Evolutionary conservation across 2,888 invertebrate genomes (phyloP).

Genomic region (Glaucopsyche alexis): DNA sequence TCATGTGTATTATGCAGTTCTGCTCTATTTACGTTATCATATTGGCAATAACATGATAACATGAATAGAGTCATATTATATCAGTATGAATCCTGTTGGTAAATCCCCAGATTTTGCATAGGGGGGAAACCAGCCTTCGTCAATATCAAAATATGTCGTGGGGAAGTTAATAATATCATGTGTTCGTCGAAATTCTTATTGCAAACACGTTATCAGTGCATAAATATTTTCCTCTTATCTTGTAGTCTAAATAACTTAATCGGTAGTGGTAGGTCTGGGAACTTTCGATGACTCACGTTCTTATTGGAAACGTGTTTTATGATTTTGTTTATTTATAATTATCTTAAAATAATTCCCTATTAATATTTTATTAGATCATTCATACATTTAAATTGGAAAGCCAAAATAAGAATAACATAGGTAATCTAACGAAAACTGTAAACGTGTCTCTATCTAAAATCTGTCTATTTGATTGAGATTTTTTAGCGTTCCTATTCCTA

Average conservation of each 20-base stretch:
- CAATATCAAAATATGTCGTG: neutral
- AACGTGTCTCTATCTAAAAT: too few relatives aligned
- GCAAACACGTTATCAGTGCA: slow-evolving; percentile 5
- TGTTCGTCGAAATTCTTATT: neutral
- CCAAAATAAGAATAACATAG: neutral
- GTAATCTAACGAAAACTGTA: too few relatives aligned
- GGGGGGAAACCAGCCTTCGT: slow-evolving; percentile 2
- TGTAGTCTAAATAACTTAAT: slow-evolving; percentile 19
- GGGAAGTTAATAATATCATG: neutral
- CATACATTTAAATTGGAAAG: neutral
- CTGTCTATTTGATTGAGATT: too few relatives aligned
- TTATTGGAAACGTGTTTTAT: neutral
- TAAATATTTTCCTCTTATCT: slow-evolving; percentile 8
- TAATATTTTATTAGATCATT: neutral
- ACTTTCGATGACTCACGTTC: neutral
- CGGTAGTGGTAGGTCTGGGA: neutral
- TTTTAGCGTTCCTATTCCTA: too few relatives aligned
- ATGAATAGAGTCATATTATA: slow-evolving; percentile 58
- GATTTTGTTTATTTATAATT: neutral
- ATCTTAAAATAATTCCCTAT: neutral
- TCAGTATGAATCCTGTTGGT: slow-evolving; percentile 44
- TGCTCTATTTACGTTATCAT: slow-evolving; percentile 76
- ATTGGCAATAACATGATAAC: slow-evolving; percentile 61
- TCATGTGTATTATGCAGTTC: slow-evolving; percentile 67
- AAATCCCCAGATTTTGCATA: neutral